Conservation (phyloP, 1,140 invertebrate genomes). For the Aphaenogaster ashmeadi region DNA sequence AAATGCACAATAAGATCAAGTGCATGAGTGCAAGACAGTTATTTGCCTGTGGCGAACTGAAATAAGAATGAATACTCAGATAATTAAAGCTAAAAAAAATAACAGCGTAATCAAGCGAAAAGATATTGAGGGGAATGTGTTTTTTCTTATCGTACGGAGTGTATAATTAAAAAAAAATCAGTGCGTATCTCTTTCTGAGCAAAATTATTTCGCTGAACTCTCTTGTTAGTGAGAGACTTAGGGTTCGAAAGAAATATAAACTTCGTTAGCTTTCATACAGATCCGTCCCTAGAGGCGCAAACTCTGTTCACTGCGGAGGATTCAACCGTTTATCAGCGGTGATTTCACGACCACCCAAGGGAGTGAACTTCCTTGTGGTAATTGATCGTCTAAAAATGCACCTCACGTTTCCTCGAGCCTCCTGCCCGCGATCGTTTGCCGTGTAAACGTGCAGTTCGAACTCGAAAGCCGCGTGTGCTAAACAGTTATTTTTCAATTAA, state of each 20-base stretch:
- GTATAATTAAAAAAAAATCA: constrained; percentile 1
- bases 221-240: constrained; percentile 30
- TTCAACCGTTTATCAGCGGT: constrained; percentile 49
- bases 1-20: not conserved
- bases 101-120: not conserved
- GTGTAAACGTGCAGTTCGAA: constrained; percentile 17
- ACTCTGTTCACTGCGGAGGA: constrained; percentile 13
- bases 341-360: constrained; percentile 70
- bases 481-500: constrained; percentile 51
- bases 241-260: constrained; percentile 5
- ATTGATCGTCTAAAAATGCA: constrained; percentile 63
- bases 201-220: not conserved
- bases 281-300: constrained; percentile 34
- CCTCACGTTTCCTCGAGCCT: constrained; percentile 39
- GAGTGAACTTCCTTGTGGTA: constrained; percentile 60
- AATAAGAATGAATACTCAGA: not conserved
- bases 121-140: not conserved
- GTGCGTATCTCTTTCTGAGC: not conserved
- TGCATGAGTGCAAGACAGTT: not conserved
- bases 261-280: constrained; percentile 10
- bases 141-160: not conserved
- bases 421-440: constrained; percentile 35
- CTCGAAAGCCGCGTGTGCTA: not conserved
- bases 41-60: not conserved
- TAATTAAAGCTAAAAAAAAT: not conserved